phyloP scores from a whole-genome alignment of 2,888 invertebrate genomes.

The Tetrapedia diversipes region DNA sequence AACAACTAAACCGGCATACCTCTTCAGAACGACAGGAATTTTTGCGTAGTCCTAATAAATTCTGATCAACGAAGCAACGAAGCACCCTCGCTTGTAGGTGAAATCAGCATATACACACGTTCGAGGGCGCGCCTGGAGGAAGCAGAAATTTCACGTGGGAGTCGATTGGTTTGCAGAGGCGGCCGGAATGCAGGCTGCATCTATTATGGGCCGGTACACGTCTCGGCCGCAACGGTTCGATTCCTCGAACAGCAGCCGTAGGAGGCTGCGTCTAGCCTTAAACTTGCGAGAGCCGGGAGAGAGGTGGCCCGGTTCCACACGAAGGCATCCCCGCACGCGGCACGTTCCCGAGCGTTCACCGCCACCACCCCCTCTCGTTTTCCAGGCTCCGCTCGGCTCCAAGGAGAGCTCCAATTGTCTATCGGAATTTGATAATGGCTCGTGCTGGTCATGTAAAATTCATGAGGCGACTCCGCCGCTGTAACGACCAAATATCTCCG shows the following conservation, averaged over 20 bases:
- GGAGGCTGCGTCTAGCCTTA: conserved; percentile 44
- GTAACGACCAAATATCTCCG: conserved; percentile 70
- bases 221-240: conserved; percentile 38
- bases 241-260: conserved; percentile 7
- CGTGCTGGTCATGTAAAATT: conserved; percentile 73
- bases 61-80: neutral
- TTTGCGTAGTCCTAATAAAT: too few species aligned
- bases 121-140: conserved; percentile 18
- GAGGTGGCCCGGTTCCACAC: conserved; percentile 44
- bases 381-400: conserved; percentile 10
- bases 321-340: conserved; percentile 59
- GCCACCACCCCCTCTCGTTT: conserved; percentile 42
- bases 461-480: conserved; percentile 68
- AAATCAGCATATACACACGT: neutral
- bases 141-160: conserved; percentile 54
- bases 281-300: conserved; percentile 26
- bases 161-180: conserved; percentile 53
- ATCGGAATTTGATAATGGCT: conserved; percentile 75
- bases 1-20: too few species aligned
- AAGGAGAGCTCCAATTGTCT: conserved; percentile 70
- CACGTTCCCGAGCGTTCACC: conserved; percentile 64
- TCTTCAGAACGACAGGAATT: too few species aligned
- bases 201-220: conserved; percentile 67
- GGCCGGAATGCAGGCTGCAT: conserved; percentile 66
- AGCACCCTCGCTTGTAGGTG: neutral